Percentiles rank a stretch among this genome's conserved stretches.
phyloP scores from a whole-genome alignment of 2,113 vertebrate genomes.

The Shinisaurus crocodilurus region DNA sequence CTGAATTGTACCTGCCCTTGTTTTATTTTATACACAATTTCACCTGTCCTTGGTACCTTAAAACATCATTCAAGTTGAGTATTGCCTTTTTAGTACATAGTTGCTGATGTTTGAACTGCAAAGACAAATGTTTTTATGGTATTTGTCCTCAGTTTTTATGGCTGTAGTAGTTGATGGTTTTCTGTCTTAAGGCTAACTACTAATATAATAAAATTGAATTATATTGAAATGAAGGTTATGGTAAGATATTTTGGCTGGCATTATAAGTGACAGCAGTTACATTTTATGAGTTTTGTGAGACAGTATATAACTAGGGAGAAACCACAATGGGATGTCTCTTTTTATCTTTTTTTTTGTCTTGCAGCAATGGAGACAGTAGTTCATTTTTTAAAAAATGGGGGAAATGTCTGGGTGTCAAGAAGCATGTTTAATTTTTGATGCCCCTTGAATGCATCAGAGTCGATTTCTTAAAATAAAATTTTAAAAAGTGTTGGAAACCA shows the following conservation, averaged over 20 bases:
- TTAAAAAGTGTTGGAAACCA: neutral
- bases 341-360: neutral
- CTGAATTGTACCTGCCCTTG: neutral
- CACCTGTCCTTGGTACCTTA: neutral
- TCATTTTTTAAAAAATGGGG: neutral
- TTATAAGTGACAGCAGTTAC: constrained; percentile 15
- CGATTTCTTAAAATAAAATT: no score
- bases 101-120: constrained; percentile 15
- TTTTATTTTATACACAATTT: neutral
- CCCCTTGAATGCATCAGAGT: neutral
- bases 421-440: neutral
- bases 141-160: constrained; percentile 4
- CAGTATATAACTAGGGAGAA: neutral
- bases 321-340: neutral
- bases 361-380: neutral
- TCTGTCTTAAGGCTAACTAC: constrained; percentile 16
- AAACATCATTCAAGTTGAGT: neutral
- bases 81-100: constrained; percentile 6
- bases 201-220: constrained; percentile 38
- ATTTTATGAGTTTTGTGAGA: neutral
- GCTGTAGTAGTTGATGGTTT: constrained; percentile 3
- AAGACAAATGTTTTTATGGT: constrained; percentile 27
- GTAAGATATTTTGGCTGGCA: constrained; percentile 14
- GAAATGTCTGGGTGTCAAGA: neutral
- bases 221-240: constrained; percentile 35